Evolutionary conservation across 2,113 vertebrate genomes (phyloP), one percentile per base, ranked within the genome.

Genomic region (Bubo scandiacus): DNA sequence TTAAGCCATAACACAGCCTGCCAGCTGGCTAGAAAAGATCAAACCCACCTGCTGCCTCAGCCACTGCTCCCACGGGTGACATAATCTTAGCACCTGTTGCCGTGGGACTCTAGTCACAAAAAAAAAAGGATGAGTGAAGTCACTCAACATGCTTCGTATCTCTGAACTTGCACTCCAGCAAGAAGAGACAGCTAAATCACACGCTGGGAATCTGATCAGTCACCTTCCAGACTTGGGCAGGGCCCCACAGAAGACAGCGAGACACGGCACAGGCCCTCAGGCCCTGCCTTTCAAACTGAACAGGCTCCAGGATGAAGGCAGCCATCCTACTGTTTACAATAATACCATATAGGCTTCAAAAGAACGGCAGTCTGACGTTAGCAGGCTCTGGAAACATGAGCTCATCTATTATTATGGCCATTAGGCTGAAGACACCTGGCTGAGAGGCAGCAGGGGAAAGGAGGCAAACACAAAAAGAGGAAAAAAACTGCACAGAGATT

Each of bases 331-430:
- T 32, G 30, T 1, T 57, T 15, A 5, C 12, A 15, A 0, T 2
- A 30, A 57, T 13, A 21, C 25, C 47, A 40, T 5, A 12, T 0
- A 34, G 18, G 38, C 55, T 71, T 54, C 73, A 27, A 4, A 12
- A 43, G 61, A 47, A n/a, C 9, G 0, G 34, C 0, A 43, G 5
- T 43, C 32, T 18, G 86, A 34, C 1, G 1, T 12, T 5, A 63
- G 77, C 8, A 9, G 23, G 62, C 78, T 78, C 66, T 83, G 81
- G 29, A 32, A 45, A 11, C 61, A 55, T 0, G 30, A 66, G 45
- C 54, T 90, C 84, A 9, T 38, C 73, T 21, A 2, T 11, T 10
- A 11, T 12, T 5, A 1, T 2, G 29, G 62, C 49, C 66, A 25
- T 72, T 9, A 74, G 65, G 63, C 79, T 93, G 54, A 26, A 15